Evolutionary conservation across 2,797 vertebrate genomes (phyloP), one percentile per base, ranked within the genome.

Genomic region (Tiaroga cobitis): DNA sequence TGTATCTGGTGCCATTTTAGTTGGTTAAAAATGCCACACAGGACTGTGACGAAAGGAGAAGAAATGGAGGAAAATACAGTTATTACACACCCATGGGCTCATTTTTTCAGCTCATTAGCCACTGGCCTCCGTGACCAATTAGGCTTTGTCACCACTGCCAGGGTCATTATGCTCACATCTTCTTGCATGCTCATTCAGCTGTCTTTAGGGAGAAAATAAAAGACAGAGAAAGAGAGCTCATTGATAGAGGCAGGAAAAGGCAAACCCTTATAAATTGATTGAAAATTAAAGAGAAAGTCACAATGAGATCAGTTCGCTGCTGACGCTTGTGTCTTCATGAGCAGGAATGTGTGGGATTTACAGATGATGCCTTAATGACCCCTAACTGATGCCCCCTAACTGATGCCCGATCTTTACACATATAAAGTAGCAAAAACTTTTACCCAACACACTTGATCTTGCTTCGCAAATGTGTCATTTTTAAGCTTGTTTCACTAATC

Each of bases 91-190:
- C 94, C 96, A 95, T 95, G 89, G 95, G 95, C 95, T 83, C 83
- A 89, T 94, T 94, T 97, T 97, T 96, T 97, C 97, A 97, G 96
- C 97, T 98, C 98, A 99, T 99, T 99, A 99, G 95, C 95, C 97
- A 97, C 96, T 97, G 96, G 96, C 96, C 96, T 97, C 97, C 97
- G 95, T 98, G 96, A 97, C 97, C 96, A 98, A 99, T 99, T 96
- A 96, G 97, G 97, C 96, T 98, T 98, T 99, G 97, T 98, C 95
- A 93, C 94, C 92, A 94, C 95, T 95, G 95, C 94, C 94, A 94
- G 92, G 96, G 95, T 98, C 97, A 97, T 98, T 98, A 97, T 97
- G 97, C 97, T 96, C 97, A 97, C 96, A 97, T 97, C 98, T 97
- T 96, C 96, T 97, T 97, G 95, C 95, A 96, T 95, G 96, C 96